phyloP scores from a whole-genome alignment of 1,140 invertebrate genomes.

The Zaprionus taronus region DNA sequence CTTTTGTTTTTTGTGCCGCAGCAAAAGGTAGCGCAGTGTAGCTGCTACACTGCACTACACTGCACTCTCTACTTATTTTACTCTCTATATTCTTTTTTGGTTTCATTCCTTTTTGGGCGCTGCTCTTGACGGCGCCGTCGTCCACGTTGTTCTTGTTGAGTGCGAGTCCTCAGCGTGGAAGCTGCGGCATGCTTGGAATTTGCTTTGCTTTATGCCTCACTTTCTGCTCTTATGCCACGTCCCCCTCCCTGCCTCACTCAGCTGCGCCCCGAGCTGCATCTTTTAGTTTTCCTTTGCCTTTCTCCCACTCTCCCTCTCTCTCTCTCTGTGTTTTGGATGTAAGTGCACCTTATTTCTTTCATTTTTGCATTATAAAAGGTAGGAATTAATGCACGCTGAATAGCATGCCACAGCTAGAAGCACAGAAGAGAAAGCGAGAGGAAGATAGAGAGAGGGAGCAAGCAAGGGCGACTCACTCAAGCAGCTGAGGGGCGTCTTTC shows the following conservation, averaged over 20 bases:
- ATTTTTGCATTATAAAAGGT: slow-evolving; percentile 82
- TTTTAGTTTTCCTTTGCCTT: slow-evolving; percentile 21
- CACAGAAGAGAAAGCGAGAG: background rate
- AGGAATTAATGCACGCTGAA: slow-evolving; percentile 73
- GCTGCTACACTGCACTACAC: slow-evolving; percentile 18
- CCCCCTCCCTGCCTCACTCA: background rate
- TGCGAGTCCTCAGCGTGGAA: slow-evolving; percentile 66
- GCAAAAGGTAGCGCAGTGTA: slow-evolving; percentile 7
- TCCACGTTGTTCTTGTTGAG: slow-evolving; percentile 50
- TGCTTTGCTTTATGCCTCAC: slow-evolving; percentile 76
- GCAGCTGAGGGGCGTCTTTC: slow-evolving; percentile 5
- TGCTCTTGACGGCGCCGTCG: slow-evolving; percentile 61
- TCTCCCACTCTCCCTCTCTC: background rate
- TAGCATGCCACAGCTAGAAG: slow-evolving; percentile 20
- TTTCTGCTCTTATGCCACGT: slow-evolving; percentile 1
- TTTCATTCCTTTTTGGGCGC: slow-evolving; percentile 37
- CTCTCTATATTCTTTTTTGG: slow-evolving; percentile 25
- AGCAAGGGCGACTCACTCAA: background rate
- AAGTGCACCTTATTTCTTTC: slow-evolving; percentile 51
- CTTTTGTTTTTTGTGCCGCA: slow-evolving; percentile 29
- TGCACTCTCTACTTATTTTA: slow-evolving; percentile 1
- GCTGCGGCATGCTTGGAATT: slow-evolving; percentile 77
- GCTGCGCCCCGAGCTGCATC: background rate
- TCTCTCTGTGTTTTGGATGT: slow-evolving; percentile 7
- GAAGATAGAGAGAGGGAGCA: background rate